Base-by-base conservation (phyloP, 2,888 invertebrate species). In the Pecten maximus region DNA sequence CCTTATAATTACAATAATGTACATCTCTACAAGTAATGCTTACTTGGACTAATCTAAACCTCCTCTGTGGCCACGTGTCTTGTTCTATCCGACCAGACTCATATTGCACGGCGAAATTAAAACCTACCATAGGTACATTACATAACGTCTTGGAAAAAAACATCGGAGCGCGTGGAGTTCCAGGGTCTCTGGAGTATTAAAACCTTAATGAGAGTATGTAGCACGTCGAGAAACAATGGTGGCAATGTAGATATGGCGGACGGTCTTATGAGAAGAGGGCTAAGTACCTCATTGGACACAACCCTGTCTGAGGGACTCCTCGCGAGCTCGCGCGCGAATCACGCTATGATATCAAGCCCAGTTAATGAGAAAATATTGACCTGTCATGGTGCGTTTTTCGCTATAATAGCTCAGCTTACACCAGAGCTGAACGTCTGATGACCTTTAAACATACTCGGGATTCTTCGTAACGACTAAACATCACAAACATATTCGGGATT, bases 291-390 rank as follows among this genome's bases (percentile, higher is more conserved):
- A 74, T 35, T 74, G 74, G 28, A 74, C 74, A 74, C 28, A 35
- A 15, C 35, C 60, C 60, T 23, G 60, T 74, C 74, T 74, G 74
- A 74, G 74, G 35, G 12, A 74, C 35, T 74, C 28, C 74, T 74
- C 35, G 35, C 35, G 35, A 74, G 74, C 60, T 60, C n/a, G 60
- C 74, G 74, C 35, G 35, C 74, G 74, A 74, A 74, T 74, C 74
- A 74, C 74, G 74, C 74, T 28, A 74, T 2, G 28, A 10, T 35
- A 74, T 74, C 74, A 35, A 35, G 28, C 8, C 74, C 74, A 74
- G 74, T 74, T 74, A 74, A 74, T 74, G 28, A 74, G 35, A 74
- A 74, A 74, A 74, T 35, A 74, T 74, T 74, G 35, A 8, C 74
- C 74, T 74, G 74, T 35, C 74, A 74, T 28, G 10, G 74, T 23